Evolutionary conservation across 2,797 vertebrate genomes (phyloP).

Genomic region (Gymnoscopelus microlampas): DNA sequence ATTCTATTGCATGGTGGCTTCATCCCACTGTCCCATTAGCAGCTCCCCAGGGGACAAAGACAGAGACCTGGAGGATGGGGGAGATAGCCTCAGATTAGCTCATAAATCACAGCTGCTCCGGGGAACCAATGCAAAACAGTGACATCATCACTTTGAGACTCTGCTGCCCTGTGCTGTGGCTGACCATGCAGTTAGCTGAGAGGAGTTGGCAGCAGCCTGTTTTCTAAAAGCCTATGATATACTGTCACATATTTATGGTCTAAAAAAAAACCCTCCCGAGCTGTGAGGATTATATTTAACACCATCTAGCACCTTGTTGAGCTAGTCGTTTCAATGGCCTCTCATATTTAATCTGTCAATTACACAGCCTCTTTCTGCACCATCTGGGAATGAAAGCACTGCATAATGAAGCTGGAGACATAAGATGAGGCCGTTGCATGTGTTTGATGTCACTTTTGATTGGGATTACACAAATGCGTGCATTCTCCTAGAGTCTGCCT

Average conservation of each 20-base stretch:
- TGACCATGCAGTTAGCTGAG: slow-evolving; percentile 74
- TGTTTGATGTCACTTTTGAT: slow-evolving; percentile 11
- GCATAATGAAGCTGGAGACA: slow-evolving; percentile 16
- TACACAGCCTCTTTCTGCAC: slow-evolving; percentile 33
- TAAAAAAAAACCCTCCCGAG: slow-evolving; percentile 45
- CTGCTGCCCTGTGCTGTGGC: slow-evolving; percentile 64
- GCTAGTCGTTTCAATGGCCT: slow-evolving; percentile 50
- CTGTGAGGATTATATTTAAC: background rate
- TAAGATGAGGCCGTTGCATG: slow-evolving; percentile 10
- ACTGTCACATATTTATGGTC: slow-evolving; percentile 44
- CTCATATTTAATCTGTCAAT: slow-evolving; percentile 22
- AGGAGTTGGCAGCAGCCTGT: slow-evolving; percentile 66
- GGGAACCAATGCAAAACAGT: slow-evolving; percentile 67
- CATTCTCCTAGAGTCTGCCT: slow-evolving; percentile 35
- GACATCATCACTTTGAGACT: slow-evolving; percentile 80
- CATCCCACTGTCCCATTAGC: slow-evolving; percentile 77
- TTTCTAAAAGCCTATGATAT: slow-evolving; percentile 52
- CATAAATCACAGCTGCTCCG: slow-evolving; percentile 77
- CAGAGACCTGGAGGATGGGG: slow-evolving; percentile 73
- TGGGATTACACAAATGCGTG: slow-evolving; percentile 22
- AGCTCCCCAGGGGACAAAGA: slow-evolving; percentile 61
- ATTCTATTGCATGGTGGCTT: slow-evolving; percentile 71
- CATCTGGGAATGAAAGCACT: slow-evolving; percentile 22
- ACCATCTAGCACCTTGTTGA: slow-evolving; percentile 5
- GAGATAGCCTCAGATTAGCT: slow-evolving; percentile 81